phyloP scores from a whole-genome alignment of 1,140 invertebrate species.

The Holcopasites calliopsidis region DNA sequence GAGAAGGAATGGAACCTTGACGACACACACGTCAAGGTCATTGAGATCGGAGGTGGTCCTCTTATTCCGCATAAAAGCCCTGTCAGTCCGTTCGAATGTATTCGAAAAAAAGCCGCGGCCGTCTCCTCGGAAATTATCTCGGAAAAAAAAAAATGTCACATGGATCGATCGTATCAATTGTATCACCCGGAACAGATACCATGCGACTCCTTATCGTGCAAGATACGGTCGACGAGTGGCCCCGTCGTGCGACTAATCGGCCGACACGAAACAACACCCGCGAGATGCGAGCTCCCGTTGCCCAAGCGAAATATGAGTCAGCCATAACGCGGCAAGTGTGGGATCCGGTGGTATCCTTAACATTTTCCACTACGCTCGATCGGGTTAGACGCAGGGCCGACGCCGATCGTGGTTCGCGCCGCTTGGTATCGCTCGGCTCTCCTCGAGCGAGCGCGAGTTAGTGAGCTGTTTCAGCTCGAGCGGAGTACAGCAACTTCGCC shows the following conservation, averaged over 20 bases:
- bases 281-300: background rate
- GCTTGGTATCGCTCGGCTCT: constrained; percentile 20
- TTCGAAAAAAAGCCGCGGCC: too few species aligned
- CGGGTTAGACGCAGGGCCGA: constrained; percentile 15
- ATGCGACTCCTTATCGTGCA: too few species aligned
- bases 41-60: too few species aligned
- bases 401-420: constrained; percentile 23
- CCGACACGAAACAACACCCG: background rate
- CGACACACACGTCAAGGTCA: too few species aligned
- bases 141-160: too few species aligned
- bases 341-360: background rate
- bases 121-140: too few species aligned
- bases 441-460: background rate
- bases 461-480: constrained; percentile 29
- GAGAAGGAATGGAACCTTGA: too few species aligned
- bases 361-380: constrained; percentile 22
- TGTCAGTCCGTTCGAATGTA: too few species aligned
- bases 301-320: constrained; percentile 12
- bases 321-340: background rate
- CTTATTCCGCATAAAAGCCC: too few species aligned
- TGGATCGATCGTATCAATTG: too few species aligned
- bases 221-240: background rate
- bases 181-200: too few species aligned
- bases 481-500: constrained; percentile 22
- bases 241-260: background rate